Conservation (phyloP, 2,888 invertebrate genomes). For the Troilus luridus region DNA sequence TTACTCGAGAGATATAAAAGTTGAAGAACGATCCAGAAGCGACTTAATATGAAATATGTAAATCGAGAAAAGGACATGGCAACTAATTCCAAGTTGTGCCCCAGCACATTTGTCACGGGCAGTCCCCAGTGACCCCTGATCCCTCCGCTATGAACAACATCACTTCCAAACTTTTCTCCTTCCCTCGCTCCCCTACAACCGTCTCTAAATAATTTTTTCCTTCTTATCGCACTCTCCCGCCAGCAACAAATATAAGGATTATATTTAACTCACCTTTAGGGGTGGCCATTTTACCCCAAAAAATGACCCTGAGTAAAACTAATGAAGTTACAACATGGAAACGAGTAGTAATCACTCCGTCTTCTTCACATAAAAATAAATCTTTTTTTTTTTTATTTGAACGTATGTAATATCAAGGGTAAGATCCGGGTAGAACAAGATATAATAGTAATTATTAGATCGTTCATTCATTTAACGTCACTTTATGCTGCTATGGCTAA, state of each 20-base stretch:
- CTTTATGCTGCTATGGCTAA: too few relatives aligned
- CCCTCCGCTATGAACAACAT: conserved; percentile 54
- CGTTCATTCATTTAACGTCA: too few relatives aligned
- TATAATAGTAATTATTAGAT: too few relatives aligned
- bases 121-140: conserved; percentile 50
- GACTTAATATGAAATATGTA: conserved; percentile 57
- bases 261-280: background rate
- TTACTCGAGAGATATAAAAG: conserved; percentile 55
- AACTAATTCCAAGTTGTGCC: conserved; percentile 58
- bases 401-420: too few relatives aligned
- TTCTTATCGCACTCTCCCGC: background rate
- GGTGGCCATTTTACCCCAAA: background rate
- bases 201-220: conserved; percentile 44
- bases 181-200: conserved; percentile 32
- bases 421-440: too few relatives aligned
- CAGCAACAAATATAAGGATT: conserved; percentile 6
- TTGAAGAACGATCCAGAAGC: conserved; percentile 50
- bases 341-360: too few relatives aligned
- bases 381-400: too few relatives aligned
- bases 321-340: too few relatives aligned
- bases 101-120: conserved; percentile 53
- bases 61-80: conserved; percentile 42
- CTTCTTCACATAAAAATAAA: too few relatives aligned
- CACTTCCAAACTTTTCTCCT: conserved; percentile 52
- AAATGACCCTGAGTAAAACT: background rate